Evolutionary conservation across 1,140 invertebrate genomes (phyloP).

Genomic region (Hyposmocoma kahamanoa): DNA sequence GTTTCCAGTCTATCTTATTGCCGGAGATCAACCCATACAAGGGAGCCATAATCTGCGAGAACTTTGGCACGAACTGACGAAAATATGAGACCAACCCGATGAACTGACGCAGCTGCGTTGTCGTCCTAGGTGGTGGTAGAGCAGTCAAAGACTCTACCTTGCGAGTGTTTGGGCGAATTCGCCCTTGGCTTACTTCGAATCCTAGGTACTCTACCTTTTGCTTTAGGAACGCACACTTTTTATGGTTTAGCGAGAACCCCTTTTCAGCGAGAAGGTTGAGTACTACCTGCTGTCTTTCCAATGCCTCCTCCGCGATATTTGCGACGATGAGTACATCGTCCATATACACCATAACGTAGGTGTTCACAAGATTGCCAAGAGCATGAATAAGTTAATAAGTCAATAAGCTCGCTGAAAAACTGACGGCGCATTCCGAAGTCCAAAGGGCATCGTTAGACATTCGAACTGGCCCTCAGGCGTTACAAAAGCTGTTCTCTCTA

Average conservation of each 20-base stretch:
- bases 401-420: slow-evolving; percentile 37
- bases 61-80: slow-evolving; percentile 26
- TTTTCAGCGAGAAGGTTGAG: slow-evolving; percentile 10
- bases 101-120: slow-evolving; percentile 34
- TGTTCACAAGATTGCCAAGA: slow-evolving; percentile 12
- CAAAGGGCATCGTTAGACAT: slow-evolving; percentile 37
- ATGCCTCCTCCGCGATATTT: slow-evolving; percentile 4
- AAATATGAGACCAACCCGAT: slow-evolving; percentile 30
- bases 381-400: no score
- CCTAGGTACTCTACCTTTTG: slow-evolving; percentile 33
- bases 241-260: slow-evolving; percentile 26
- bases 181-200: slow-evolving; percentile 20
- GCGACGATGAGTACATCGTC: slow-evolving; percentile 21
- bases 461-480: slow-evolving; percentile 47
- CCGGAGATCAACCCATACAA: no score
- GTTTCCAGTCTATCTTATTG: no score
- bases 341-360: slow-evolving; percentile 19
- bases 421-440: slow-evolving; percentile 31
- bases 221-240: slow-evolving; percentile 28
- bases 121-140: slow-evolving; percentile 33
- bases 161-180: slow-evolving; percentile 28
- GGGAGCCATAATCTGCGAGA: no score
- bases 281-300: slow-evolving; percentile 7
- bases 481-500: slow-evolving; percentile 60
- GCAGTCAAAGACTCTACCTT: slow-evolving; percentile 41